Base-by-base conservation (phyloP, 2,797 vertebrate species). In the Pipistrellus pygmaeus region DNA sequence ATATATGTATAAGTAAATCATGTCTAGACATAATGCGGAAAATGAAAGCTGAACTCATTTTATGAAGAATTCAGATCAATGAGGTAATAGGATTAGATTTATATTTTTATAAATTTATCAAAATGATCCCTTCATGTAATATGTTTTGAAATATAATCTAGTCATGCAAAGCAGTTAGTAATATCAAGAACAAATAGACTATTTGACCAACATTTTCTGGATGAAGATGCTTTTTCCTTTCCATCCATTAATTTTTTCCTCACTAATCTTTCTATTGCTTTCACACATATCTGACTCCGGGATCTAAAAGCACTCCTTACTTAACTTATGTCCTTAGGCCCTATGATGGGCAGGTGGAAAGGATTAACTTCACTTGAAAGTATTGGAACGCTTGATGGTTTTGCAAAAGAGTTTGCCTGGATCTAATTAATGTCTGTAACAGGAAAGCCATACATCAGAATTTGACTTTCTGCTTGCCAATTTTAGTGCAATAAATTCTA, bases 391-490 rank as follows among this genome's bases (percentile, higher is more conserved):
- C 41, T 68, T 53, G 13, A 44, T 32, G 41, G 44, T 83, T 93
- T 94, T 95, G 38, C n/a, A 80, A 91, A 96, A 85, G n/a, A 75
- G 27, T 96, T 90, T 94, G 21, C 11, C 44, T 90, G 71, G 25
- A 81, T 92, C 46, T 90, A 93, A 88, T 92, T 72, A 93, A 76
- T 78, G 11, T 83, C 85, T 94, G 18, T 71, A 90, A 68, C 15
- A 68, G 35, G 48, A 86, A 91, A 76, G 25, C 94, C 35, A 83
- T 27, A 92, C 85, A 86, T 81, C 81, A 71, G 93, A 87, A 91
- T 83, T n/a, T 93, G 84, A 80, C 60, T 90, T 95, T 78, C 13
- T 95, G 32, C 27, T 14, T 93, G 32, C 30, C n/a, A 72, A 75
- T 91, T 85, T 83, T 48, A 84, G 46, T 71, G 8, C 11, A 91